Evolutionary conservation across 1,140 invertebrate genomes (phyloP), one percentile per base, ranked within the genome.

Genomic region (Asbolus verrucosus): DNA sequence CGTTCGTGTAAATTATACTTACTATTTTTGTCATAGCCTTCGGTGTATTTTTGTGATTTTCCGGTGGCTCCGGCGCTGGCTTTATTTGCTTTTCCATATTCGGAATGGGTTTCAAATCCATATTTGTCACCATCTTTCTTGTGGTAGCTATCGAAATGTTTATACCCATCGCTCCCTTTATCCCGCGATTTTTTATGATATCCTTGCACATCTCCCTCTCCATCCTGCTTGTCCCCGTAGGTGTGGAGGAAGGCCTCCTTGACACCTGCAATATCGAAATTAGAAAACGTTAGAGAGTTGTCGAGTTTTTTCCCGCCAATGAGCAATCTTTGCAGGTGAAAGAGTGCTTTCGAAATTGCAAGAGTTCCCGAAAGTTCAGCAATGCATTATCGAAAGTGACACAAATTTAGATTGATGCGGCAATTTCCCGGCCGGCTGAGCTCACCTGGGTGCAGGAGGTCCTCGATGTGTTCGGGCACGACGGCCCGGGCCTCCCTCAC

Each of bases 91-190:
- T 84, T 81, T 6, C 89, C 89, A 75, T 81, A 90, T 27, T 86
- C 85, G 14, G 86, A 85, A 76, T 90, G 85, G 73, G 87, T 86
- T 79, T 90, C 87, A 71, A 88, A 89, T 41, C 87, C 89, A 76
- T 89, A 90, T 76, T 87, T 85, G 78, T 91, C 89, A 1, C 88
- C 88, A 13, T 86, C 86, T 76, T 87, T 89, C 79, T 90, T 90
- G 81, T 91, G 89, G 80, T 85, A 91, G 33, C 87, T 88, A 76
- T 90, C 89, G 71, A 87, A 87, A 70, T 86, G 86, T 77, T 90
- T 89, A 83, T 90, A 91, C 0, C 89, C 89, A 71, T 88, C 86
- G 76, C 88, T 87, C 5, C 88, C 89, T 66, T 89, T 86, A 72
- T 86, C 88, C 14, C 85, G 81, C 77, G 84, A 85, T 75, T 86